Base-by-base conservation (phyloP, 2,113 vertebrate genomes). In the Tylochromis polylepis region DNA sequence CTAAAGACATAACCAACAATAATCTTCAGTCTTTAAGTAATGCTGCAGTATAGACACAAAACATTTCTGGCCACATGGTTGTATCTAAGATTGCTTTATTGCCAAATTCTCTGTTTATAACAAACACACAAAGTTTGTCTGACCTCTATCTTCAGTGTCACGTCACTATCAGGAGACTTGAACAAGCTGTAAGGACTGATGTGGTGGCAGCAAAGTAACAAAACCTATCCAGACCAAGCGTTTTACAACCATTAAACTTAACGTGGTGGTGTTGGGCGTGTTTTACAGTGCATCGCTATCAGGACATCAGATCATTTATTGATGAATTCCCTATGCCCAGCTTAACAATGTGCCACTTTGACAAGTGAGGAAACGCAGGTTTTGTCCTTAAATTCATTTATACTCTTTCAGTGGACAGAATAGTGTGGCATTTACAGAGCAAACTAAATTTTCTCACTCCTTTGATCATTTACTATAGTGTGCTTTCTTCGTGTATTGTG, bases 391-490 rank as follows among this genome's bases (percentile, higher is more conserved):
- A 57, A 72, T 77, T 78, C 2, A 89, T 87, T 72, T 72, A 49
- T n/a, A 49, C 83, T 89, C 27, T 82, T 65, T 57, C 20, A 41
- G 53, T 51, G 15, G 43, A 81, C 24, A 81, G 89, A 87, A 92
- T 62, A 89, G 38, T 8, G 77, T 38, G 18, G 51, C 82, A 51
- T 82, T 82, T 85, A 85, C 43, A 27, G 16, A 83, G 60, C 24
- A 75, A 87, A 88, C 24, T 16, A 86, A 87, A 62, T 58, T 79
- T 80, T 85, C 82, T 55, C 41, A 29, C 11, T 60, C 31, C 58
- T 91, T 84, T 88, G 81, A 86, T 91, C 82, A 67, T 16, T 80
- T 27, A 78, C 29, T 59, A 85, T 20, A 31, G 60, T 58, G 75
- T 31, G 8, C 56, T 15, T 85, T 86, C 49, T 86, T 89, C 81